These are phyloP conservation scores for Netelia melanura DNA, from an alignment of 2,888 invertebrate species.

Conservation along the genomic window DNA sequence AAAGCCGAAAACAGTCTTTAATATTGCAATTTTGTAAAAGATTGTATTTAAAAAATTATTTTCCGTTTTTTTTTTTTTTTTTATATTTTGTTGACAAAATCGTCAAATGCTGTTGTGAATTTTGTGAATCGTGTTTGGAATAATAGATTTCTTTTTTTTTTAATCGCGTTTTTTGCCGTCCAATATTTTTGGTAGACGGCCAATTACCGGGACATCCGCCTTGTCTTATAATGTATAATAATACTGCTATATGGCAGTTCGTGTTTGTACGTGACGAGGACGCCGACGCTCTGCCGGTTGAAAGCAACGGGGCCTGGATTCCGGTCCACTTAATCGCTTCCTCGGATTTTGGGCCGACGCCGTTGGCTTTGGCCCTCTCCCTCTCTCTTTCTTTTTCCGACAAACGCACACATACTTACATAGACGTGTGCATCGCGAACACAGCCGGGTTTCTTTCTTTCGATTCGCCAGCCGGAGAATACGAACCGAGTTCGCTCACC, in stretches of 20 bases:
- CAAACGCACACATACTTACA: conserved; percentile 1
- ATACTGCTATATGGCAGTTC: neutral
- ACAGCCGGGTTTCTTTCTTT: conserved; percentile 44
- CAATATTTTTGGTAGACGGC: conserved; percentile 15
- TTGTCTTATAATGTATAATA: conserved; percentile 20
- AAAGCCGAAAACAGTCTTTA: neutral
- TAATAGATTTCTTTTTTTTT: neutral
- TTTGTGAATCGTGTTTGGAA: neutral
- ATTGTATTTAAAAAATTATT: too few species aligned
- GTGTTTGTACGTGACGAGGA: conserved; percentile 48
- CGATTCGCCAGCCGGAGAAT: conserved; percentile 49
- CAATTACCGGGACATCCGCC: conserved; percentile 59
- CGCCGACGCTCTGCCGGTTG: conserved; percentile 66
- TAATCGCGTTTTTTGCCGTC: neutral
- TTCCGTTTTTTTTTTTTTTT: too few species aligned
- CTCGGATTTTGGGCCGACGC: conserved; percentile 73
- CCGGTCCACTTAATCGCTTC: conserved; percentile 81
- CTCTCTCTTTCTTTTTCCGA: conserved; percentile 14
- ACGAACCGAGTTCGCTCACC: conserved; percentile 37
- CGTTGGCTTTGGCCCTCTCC: conserved; percentile 64
- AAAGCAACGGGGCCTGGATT: conserved; percentile 81
- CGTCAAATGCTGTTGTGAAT: neutral
- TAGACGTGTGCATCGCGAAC: neutral
- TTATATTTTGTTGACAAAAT: neutral
- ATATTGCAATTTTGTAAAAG: neutral